Conservation (phyloP, 2,113 vertebrate genomes). For the Eurypyga helias region DNA sequence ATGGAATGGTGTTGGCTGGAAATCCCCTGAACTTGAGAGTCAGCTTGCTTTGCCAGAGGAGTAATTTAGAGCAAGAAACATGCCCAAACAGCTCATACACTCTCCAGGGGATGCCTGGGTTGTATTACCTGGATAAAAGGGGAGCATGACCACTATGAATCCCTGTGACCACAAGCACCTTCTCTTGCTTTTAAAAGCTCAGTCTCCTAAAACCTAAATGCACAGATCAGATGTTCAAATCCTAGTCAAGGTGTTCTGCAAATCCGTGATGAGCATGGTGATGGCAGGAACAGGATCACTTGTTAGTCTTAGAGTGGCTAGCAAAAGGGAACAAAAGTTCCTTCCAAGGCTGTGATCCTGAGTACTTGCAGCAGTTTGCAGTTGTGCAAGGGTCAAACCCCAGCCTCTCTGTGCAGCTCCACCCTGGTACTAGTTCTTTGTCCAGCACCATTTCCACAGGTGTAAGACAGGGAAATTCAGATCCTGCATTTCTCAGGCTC, state of each 20-base stretch:
- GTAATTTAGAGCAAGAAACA: background rate
- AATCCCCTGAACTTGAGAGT: background rate
- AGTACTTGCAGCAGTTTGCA: background rate
- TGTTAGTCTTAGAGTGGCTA: background rate
- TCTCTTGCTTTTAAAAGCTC: background rate
- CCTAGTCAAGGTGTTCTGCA: background rate
- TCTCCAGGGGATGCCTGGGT: background rate
- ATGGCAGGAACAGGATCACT: background rate
- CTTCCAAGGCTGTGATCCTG: accelerated
- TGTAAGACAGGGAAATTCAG: background rate
- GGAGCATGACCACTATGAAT: background rate
- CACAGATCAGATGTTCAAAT: background rate
- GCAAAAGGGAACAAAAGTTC: background rate
- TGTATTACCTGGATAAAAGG: background rate
- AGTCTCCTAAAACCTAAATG: background rate
- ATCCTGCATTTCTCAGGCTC: constrained; percentile 9
- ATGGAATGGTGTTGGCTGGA: background rate
- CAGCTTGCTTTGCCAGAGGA: background rate
- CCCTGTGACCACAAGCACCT: background rate
- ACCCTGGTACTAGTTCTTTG: background rate
- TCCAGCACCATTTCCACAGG: background rate
- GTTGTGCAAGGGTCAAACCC: background rate
- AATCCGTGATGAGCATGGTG: background rate
- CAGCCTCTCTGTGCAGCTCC: background rate
- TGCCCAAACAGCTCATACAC: background rate